Conservation (phyloP, 2,888 invertebrate genomes). For the Thymelicus sylvestris region DNA sequence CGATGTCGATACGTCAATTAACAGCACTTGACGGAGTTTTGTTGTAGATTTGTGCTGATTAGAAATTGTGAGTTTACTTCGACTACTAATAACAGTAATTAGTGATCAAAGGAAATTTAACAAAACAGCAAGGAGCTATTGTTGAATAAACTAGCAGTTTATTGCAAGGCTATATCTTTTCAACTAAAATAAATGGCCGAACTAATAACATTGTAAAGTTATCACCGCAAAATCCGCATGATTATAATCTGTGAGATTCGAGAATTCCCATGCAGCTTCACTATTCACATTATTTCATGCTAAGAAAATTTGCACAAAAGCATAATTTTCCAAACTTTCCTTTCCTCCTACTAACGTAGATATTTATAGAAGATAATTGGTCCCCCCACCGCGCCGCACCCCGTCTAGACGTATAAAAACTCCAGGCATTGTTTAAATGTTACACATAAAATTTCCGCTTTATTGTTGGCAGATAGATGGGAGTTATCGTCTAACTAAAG, state of each 20-base stretch:
- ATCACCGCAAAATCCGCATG: too few relatives aligned
- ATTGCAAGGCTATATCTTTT: too few relatives aligned
- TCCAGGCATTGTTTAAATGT: slow-evolving; percentile 9
- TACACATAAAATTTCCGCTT: slow-evolving; percentile 6
- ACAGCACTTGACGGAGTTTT: slow-evolving; percentile 11
- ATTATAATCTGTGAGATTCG: too few relatives aligned
- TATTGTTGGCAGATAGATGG: neutral
- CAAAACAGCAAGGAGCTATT: neutral
- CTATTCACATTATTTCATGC: too few relatives aligned
- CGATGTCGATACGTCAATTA: slow-evolving; percentile 15
- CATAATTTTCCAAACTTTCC: neutral
- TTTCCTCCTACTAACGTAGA: neutral
- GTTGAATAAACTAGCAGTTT: too few relatives aligned
- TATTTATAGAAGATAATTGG: slow-evolving; percentile 6
- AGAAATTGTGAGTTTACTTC: neutral
- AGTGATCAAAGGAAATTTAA: neutral
- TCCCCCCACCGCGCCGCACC: neutral
- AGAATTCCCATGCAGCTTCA: too few relatives aligned
- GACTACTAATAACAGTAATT: too few relatives aligned
- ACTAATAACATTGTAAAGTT: too few relatives aligned
- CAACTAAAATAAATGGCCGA: too few relatives aligned
- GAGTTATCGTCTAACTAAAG: neutral
- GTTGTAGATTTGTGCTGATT: neutral
- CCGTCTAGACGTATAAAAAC: slow-evolving; percentile 11
- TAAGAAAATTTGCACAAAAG: too few relatives aligned